These are phyloP conservation scores for Drosophila longiperda DNA, from an alignment of 2,888 invertebrate genomes.

Conservation along the genomic window DNA sequence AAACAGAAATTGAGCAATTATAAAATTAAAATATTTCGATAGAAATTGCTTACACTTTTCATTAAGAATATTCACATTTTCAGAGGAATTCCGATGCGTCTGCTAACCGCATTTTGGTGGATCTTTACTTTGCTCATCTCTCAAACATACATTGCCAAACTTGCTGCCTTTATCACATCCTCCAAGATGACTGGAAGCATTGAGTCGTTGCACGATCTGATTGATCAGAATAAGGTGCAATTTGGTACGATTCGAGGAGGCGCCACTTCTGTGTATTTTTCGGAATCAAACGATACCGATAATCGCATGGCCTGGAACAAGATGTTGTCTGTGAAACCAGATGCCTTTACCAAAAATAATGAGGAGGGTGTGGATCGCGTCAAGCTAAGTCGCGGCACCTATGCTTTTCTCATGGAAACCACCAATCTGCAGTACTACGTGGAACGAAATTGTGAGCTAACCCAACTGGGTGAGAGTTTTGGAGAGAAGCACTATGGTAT, in stretches of 20 bases:
- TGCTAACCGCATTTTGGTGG: slow-evolving; percentile 93
- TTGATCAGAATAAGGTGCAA: slow-evolving; percentile 96
- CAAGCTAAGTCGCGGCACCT: slow-evolving; percentile 89
- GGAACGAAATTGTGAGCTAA: slow-evolving; percentile 92
- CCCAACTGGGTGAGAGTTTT: slow-evolving; percentile 91
- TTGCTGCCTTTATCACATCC: slow-evolving; percentile 96
- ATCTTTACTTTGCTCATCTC: slow-evolving; percentile 92
- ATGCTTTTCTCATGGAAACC: slow-evolving; percentile 98
- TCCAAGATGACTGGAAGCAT: slow-evolving; percentile 96
- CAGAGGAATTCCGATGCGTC: slow-evolving; percentile 91
- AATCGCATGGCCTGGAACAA: slow-evolving; percentile 95
- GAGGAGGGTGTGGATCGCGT: slow-evolving; percentile 94
- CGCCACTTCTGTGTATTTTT: slow-evolving; percentile 95
- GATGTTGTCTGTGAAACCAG: slow-evolving; percentile 92
- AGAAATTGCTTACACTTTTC: background rate
- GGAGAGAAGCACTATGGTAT: slow-evolving; percentile 98
- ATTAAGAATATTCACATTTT: background rate
- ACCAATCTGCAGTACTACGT: slow-evolving; percentile 96
- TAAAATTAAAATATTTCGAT: background rate
- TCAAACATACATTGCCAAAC: slow-evolving; percentile 95
- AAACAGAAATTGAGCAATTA: background rate
- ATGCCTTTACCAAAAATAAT: slow-evolving; percentile 92
- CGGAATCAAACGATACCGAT: slow-evolving; percentile 92
- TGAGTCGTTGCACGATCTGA: slow-evolving; percentile 94
- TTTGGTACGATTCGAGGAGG: slow-evolving; percentile 95